A percentile compares a stretch with the other conserved stretches of the same genome.
Conservation (phyloP, 1,140 invertebrate genomes). For the Drosophila sp. region DNA sequence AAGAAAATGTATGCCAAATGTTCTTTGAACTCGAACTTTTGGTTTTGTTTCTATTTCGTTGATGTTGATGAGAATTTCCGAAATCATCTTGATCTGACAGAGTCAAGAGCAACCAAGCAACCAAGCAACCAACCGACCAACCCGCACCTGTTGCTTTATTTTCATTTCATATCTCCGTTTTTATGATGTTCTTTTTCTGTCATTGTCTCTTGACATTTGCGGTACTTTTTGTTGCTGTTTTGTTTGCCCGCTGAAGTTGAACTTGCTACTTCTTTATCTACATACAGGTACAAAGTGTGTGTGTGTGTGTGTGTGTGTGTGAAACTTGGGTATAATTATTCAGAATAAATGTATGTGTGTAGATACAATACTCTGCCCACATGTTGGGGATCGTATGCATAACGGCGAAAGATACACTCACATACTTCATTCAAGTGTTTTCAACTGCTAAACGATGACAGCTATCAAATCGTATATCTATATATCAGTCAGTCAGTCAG, state of each 20-base stretch:
- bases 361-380: constrained; percentile 26
- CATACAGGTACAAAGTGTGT: constrained; percentile 28
- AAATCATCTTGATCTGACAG: constrained; percentile 8
- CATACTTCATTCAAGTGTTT: constrained; percentile 2
- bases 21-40: constrained; percentile 38
- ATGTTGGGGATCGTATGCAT: constrained; percentile 14
- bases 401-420: not conserved
- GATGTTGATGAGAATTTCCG: constrained; percentile 1
- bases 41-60: constrained; percentile 22
- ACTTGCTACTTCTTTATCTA: constrained; percentile 52
- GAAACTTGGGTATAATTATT: constrained; percentile 64
- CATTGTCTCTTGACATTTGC: constrained; percentile 58
- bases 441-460: constrained; percentile 8
- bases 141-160: constrained; percentile 40
- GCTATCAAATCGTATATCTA: not conserved
- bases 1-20: constrained; percentile 53
- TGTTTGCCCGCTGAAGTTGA: constrained; percentile 76
- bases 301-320: constrained; percentile 45
- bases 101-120: too few species aligned
- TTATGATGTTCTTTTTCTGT: constrained; percentile 31
- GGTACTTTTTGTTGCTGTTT: constrained; percentile 54
- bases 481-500: constrained; percentile 6
- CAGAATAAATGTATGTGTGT: not conserved
- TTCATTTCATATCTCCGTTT: constrained; percentile 15
- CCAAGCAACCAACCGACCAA: too few species aligned